Conservation (phyloP, 2,888 invertebrate species). For the Thymelicus acteon region DNA sequence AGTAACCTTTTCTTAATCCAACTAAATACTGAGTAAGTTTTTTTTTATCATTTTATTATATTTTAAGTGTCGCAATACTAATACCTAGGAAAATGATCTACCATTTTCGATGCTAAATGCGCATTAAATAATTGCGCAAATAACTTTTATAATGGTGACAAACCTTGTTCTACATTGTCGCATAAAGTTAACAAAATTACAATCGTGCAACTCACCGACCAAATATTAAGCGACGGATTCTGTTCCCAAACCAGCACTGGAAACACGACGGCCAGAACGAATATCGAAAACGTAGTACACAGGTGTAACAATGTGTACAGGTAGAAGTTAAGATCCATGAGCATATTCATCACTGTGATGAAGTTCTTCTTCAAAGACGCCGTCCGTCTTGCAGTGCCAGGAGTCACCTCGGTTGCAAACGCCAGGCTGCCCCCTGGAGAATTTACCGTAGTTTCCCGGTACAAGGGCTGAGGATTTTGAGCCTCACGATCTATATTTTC, state of each 20-base stretch:
- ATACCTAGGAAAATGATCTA: not conserved
- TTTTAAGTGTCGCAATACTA: not conserved
- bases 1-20: no score
- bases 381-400: conserved; percentile 73
- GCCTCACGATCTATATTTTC: conserved; percentile 70
- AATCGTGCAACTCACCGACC: conserved; percentile 63
- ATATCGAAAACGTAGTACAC: conserved; percentile 80
- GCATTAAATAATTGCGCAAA: not conserved
- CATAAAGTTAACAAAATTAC: not conserved
- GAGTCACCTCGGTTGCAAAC: conserved; percentile 68
- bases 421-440: conserved; percentile 60
- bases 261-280: conserved; percentile 80
- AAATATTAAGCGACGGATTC: conserved; percentile 70
- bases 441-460: conserved; percentile 83
- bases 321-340: conserved; percentile 81
- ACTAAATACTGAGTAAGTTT: no score
- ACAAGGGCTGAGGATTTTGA: conserved; percentile 79
- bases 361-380: conserved; percentile 75
- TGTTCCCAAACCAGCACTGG: conserved; percentile 81
- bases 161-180: conserved; percentile 11
- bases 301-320: conserved; percentile 81
- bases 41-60: no score
- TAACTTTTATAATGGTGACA: not conserved
- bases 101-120: not conserved
- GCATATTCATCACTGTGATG: conserved; percentile 72